phyloP scores from a whole-genome alignment of 2,113 vertebrate genomes.

The Etia nguti region DNA sequence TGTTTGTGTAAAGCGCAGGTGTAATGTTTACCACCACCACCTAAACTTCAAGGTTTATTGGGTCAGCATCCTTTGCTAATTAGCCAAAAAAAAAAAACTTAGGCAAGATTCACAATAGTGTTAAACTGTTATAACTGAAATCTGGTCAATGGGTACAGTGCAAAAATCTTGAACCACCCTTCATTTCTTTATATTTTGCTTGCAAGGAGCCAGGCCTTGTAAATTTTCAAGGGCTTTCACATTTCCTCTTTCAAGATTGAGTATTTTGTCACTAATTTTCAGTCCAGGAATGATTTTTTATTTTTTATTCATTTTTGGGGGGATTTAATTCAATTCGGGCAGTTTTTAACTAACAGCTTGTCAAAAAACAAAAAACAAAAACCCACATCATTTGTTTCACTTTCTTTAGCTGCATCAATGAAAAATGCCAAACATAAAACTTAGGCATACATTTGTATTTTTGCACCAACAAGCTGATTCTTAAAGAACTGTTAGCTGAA shows the following conservation, averaged over 20 bases:
- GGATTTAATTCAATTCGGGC: not conserved
- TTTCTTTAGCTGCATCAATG: not conserved
- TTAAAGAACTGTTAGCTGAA: no score
- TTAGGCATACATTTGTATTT: not conserved
- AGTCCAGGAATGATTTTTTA: not conserved
- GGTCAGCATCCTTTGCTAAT: not conserved
- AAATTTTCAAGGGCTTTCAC: not conserved
- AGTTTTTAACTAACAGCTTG: not conserved
- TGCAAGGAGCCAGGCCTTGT: not conserved
- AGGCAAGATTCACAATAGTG: not conserved
- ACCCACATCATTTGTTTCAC: no score
- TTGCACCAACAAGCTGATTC: not conserved
- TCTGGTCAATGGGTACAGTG: not conserved
- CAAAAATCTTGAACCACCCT: not conserved
- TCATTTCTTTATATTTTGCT: not conserved
- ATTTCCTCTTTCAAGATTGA: not conserved
- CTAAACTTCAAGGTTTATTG: not conserved
- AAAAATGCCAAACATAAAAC: not conserved
- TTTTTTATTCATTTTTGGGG: not conserved
- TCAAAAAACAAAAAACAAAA: no score
- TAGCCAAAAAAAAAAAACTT: not conserved
- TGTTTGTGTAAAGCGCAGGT: not conserved
- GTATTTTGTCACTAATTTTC: not conserved
- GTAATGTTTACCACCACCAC: not conserved
- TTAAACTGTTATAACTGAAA: not conserved